phyloP scores from a whole-genome alignment of 1,140 invertebrate genomes.

The Drosophila hydei region DNA sequence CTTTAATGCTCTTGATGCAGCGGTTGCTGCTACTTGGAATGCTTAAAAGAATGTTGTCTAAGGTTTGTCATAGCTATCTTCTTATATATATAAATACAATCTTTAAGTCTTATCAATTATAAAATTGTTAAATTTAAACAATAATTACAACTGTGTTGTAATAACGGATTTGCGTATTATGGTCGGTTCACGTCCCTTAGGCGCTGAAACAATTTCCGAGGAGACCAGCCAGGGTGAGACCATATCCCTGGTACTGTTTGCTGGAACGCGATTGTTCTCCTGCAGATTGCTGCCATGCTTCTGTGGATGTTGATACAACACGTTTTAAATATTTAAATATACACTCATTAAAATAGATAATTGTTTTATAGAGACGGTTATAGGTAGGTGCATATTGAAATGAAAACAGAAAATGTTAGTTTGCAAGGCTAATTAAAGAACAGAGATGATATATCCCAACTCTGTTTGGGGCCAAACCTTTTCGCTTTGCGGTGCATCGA shows the following conservation, averaged over 20 bases:
- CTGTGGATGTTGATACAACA: conserved; percentile 67
- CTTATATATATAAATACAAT: conserved; percentile 72
- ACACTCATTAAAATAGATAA: neutral
- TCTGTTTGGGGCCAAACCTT: conserved; percentile 61
- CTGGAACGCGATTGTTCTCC: conserved; percentile 83
- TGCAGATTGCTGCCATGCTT: conserved; percentile 80
- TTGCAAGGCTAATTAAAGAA: conserved; percentile 47
- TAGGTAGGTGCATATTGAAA: conserved; percentile 75
- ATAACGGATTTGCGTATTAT: conserved; percentile 93
- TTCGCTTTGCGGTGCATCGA: conserved; percentile 66
- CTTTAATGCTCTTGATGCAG: conserved; percentile 49
- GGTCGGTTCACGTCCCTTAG: conserved; percentile 87
- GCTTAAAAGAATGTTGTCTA: conserved; percentile 72
- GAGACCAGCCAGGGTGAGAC: conserved; percentile 92
- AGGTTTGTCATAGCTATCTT: conserved; percentile 61
- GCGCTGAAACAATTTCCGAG: conserved; percentile 87
- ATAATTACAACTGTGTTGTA: conserved; percentile 90
- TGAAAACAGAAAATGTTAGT: conserved; percentile 52
- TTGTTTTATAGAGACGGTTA: conserved; percentile 33
- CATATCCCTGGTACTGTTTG: conserved; percentile 83
- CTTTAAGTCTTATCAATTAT: conserved; percentile 64
- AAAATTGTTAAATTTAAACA: conserved; percentile 58
- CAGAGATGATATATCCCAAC: conserved; percentile 55
- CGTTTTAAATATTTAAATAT: neutral
- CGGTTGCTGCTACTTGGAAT: conserved; percentile 62